Conservation (phyloP, 1,140 invertebrate genomes). For the Drosophila nebulosa region DNA sequence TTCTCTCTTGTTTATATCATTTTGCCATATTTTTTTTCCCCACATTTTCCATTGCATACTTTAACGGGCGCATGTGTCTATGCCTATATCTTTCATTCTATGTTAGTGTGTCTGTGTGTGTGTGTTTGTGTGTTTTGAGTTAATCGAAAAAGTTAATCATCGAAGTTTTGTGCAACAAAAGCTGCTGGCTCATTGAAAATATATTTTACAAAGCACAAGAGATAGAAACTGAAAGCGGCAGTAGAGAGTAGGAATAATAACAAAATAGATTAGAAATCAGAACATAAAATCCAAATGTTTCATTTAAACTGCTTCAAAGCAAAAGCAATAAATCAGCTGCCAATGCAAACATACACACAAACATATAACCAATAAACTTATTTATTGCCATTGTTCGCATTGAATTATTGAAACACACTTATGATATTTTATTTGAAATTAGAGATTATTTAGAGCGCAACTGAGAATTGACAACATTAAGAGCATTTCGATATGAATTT, state of each 20-base stretch:
- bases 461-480: not conserved
- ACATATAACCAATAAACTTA: not conserved
- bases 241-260: not conserved
- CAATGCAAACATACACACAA: not conserved
- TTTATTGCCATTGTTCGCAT: not conserved
- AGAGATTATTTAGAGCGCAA: not conserved
- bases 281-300: constrained; percentile 1
- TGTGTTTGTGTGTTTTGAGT: constrained; percentile 57
- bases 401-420: not conserved
- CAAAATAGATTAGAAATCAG: not conserved
- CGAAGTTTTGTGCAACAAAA: constrained; percentile 59
- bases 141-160: constrained; percentile 78
- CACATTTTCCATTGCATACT: constrained; percentile 53
- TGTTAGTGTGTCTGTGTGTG: constrained; percentile 23
- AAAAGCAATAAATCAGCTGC: not conserved
- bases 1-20: constrained; percentile 22
- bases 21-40: constrained; percentile 41
- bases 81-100: constrained; percentile 7
- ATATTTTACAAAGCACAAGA: constrained; percentile 4
- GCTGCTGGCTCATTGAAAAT: constrained; percentile 59
- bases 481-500: no score
- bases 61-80: constrained; percentile 2
- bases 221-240: not conserved
- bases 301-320: not conserved
- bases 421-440: not conserved